Evolutionary conservation across 2,888 invertebrate species (phyloP).

Genomic region (Catocala nupta): DNA sequence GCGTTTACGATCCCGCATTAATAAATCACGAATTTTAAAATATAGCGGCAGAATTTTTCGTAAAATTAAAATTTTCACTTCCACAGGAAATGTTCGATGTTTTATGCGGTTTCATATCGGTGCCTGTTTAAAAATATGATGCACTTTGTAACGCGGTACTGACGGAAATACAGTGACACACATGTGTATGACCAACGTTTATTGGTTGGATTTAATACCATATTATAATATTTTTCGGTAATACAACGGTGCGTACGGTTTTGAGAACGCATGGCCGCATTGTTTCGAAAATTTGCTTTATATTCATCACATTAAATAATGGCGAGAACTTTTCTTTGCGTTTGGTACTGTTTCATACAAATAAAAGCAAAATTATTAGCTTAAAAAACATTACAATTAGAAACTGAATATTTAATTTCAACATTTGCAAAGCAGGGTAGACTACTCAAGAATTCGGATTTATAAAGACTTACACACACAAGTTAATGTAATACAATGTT

Average conservation of each 20-base stretch:
- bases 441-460: conserved; percentile 35
- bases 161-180: conserved; percentile 49
- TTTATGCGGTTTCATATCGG: conserved; percentile 76
- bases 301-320: no score
- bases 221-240: conserved; percentile 25
- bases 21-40: conserved; percentile 83
- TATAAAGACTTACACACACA: conserved; percentile 43
- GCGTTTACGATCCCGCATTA: conserved; percentile 72
- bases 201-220: conserved; percentile 27
- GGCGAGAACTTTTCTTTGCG: no score
- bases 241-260: conserved; percentile 20
- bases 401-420: conserved; percentile 28
- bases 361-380: no score
- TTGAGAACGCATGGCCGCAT: conserved; percentile 8
- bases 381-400: neutral
- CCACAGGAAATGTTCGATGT: conserved; percentile 72
- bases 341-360: no score
- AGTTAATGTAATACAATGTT: conserved; percentile 47
- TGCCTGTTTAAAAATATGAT: conserved; percentile 67
- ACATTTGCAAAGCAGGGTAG: conserved; percentile 31
- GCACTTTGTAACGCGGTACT: conserved; percentile 62
- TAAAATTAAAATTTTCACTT: conserved; percentile 77
- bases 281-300: no score
- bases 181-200: conserved; percentile 42
- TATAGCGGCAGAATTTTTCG: conserved; percentile 70